Evolutionary conservation across 2,888 invertebrate species (phyloP).

Genomic region (Venustoraphidia nigricollis): DNA sequence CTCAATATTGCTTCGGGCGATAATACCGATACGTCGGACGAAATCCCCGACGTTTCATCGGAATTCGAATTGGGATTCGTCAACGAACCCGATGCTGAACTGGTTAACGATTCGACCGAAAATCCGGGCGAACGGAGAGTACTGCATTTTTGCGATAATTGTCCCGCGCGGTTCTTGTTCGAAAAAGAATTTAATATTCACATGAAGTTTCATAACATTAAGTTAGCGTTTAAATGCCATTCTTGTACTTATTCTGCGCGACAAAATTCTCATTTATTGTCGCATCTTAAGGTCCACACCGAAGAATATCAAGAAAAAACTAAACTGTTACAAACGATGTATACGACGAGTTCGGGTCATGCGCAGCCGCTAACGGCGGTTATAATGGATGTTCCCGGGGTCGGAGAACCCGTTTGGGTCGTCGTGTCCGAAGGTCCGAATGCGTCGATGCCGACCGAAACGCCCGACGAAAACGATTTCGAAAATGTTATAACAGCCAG

Average conservation of each 20-base stretch:
- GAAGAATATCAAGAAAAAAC: constrained; percentile 66
- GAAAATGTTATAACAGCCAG: constrained; percentile 8
- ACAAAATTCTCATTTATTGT: constrained; percentile 48
- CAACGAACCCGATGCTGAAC: too few relatives aligned
- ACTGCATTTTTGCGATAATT: constrained; percentile 62
- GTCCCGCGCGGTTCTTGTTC: constrained; percentile 70
- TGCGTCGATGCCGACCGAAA: constrained; percentile 16
- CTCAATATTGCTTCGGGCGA: not conserved
- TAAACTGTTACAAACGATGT: constrained; percentile 46
- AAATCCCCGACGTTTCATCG: too few relatives aligned
- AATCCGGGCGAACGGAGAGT: constrained; percentile 17
- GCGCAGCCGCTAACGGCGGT: constrained; percentile 41
- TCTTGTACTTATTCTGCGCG: constrained; percentile 63
- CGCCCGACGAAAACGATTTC: constrained; percentile 12
- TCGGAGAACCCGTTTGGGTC: constrained; percentile 29
- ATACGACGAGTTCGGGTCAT: constrained; percentile 45
- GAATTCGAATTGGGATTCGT: too few relatives aligned
- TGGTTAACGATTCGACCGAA: not conserved
- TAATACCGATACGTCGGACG: too few relatives aligned
- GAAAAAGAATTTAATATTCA: constrained; percentile 61
- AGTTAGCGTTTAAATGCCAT: constrained; percentile 51
- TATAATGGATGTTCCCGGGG: constrained; percentile 27
- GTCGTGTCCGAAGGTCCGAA: constrained; percentile 19
- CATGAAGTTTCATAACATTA: constrained; percentile 48
- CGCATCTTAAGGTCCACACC: constrained; percentile 60